These are phyloP conservation scores for Ctenochaetus hawaiiensis DNA, from an alignment of 2,797 vertebrate species.

Conservation along the genomic window DNA sequence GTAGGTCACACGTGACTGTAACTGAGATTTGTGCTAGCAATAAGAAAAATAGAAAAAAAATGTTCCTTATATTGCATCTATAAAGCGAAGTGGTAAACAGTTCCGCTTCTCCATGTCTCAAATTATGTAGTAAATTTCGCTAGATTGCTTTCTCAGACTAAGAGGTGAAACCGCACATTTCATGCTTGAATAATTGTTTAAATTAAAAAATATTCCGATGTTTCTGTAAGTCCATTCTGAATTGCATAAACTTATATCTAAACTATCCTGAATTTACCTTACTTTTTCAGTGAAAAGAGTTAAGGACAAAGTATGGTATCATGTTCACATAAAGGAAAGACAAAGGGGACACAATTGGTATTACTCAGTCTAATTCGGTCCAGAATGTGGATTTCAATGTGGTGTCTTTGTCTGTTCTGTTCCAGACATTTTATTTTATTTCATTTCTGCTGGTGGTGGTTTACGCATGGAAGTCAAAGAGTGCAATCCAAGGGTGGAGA, in stretches of 20 bases:
- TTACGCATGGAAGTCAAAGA: slow-evolving; percentile 87
- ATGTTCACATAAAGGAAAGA: slow-evolving; percentile 39
- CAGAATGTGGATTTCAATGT: background rate
- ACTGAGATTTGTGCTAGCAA: background rate
- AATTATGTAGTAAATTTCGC: background rate
- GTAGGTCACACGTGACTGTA: background rate
- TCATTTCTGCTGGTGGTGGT: slow-evolving; percentile 86
- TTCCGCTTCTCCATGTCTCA: background rate
- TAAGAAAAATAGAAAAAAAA: slow-evolving; percentile 23
- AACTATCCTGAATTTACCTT: background rate
- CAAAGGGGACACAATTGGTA: background rate
- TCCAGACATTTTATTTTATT: slow-evolving; percentile 86
- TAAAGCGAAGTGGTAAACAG: slow-evolving; percentile 25
- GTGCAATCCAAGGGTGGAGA: slow-evolving; percentile 80
- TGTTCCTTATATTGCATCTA: slow-evolving; percentile 25
- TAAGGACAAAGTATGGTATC: background rate
- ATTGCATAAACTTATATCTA: background rate
- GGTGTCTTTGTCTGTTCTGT: slow-evolving; percentile 32
- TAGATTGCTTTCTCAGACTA: background rate
- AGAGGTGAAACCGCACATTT: slow-evolving; percentile 10
- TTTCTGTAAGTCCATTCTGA: background rate
- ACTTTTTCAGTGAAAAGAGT: slow-evolving; percentile 10
- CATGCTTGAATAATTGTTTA: background rate
- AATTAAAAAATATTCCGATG: background rate
- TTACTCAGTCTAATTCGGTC: slow-evolving; percentile 14